Evolutionary conservation across 2,797 vertebrate genomes (phyloP).

Genomic region (Borostomias antarcticus): DNA sequence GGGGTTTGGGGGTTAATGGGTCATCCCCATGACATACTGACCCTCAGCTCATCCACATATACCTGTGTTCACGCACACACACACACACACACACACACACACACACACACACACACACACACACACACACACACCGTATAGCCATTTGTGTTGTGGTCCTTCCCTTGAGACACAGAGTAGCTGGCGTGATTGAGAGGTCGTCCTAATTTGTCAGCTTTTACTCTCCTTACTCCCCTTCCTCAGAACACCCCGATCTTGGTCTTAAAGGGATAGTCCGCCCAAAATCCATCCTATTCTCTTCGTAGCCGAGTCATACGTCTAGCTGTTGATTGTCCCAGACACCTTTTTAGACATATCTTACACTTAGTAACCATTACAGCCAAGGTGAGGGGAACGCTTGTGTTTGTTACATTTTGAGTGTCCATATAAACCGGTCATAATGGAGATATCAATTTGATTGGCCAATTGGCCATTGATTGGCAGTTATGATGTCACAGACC

Average conservation of each 20-base stretch:
- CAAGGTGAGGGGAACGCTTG: too few species aligned
- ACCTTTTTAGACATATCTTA: too few species aligned
- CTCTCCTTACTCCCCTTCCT: not conserved
- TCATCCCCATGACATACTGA: slow-evolving; percentile 36
- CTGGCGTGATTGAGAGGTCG: slow-evolving; percentile 17
- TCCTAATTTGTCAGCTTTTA: slow-evolving; percentile 34
- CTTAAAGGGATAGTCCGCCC: too few species aligned
- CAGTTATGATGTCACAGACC: slow-evolving; percentile 13
- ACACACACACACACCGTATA: slow-evolving; percentile 21
- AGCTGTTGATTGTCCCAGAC: too few species aligned
- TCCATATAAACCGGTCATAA: too few species aligned
- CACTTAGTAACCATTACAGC: too few species aligned
- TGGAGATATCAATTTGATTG: slow-evolving; percentile 30
- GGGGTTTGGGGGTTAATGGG: slow-evolving; percentile 44
- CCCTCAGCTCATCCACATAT: not conserved
- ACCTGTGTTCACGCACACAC: not conserved
- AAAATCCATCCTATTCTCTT: too few species aligned
- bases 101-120: slow-evolving; percentile 21
- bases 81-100: slow-evolving; percentile 4
- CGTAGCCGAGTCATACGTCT: too few species aligned
- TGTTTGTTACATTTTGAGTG: too few species aligned
- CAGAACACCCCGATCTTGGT: not conserved
- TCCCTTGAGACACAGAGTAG: not conserved
- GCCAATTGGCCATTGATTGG: slow-evolving; percentile 31
- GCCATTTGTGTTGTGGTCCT: not conserved